Percentiles rank a stretch among this genome's conserved stretches.
These are phyloP conservation scores for Ceyx melanurus DNA, from an alignment of 2,113 vertebrate species.

Conservation along the genomic window DNA sequence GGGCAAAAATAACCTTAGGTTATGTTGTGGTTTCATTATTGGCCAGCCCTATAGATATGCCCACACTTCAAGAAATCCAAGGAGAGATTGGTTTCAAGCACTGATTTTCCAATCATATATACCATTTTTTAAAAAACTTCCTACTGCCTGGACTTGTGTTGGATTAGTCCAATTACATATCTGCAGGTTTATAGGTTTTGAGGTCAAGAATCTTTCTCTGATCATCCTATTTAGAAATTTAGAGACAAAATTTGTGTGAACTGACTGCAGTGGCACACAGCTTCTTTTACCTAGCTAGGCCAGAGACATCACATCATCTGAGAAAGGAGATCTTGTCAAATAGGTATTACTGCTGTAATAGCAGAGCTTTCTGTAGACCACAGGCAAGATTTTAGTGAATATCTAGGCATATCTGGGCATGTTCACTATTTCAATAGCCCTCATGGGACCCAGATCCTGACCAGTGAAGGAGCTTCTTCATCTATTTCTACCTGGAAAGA, in stretches of 20 bases:
- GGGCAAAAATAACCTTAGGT: not conserved
- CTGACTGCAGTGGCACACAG: not conserved
- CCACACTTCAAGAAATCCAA: not conserved
- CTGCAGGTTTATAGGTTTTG: not conserved
- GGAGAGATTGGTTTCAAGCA: not conserved
- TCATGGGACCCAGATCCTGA: not conserved
- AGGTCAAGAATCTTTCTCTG: not conserved
- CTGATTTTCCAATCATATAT: not conserved
- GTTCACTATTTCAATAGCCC: not conserved
- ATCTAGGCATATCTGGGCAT: not conserved
- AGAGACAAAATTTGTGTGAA: not conserved
- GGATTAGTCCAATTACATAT: not conserved
- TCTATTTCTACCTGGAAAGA: not conserved
- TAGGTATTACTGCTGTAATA: not conserved
- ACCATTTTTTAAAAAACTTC: not conserved
- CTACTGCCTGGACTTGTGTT: not conserved
- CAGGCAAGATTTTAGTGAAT: not conserved
- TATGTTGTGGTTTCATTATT: not conserved
- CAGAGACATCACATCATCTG: not conserved
- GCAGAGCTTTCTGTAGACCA: not conserved
- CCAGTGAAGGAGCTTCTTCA: not conserved
- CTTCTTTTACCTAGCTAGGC: not conserved
- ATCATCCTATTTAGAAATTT: not conserved
- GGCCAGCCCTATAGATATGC: fast-evolving
- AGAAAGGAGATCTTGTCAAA: not conserved